Conservation (phyloP, 2,797 vertebrate genomes). For the Helicolenus hilgendorfi region DNA sequence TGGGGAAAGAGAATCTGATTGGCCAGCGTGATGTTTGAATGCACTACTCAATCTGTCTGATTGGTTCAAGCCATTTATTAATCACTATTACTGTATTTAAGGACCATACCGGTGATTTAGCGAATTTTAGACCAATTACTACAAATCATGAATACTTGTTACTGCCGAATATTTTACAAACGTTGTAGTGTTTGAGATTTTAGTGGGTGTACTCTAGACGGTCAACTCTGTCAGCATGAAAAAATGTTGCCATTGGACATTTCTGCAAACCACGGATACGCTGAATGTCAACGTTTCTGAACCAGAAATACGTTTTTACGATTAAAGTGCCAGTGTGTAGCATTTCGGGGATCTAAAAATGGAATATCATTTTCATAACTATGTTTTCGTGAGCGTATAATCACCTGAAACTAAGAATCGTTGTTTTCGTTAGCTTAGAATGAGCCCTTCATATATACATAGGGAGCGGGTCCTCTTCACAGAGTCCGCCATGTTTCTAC, state of each 20-base stretch:
- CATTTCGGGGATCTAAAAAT: no score
- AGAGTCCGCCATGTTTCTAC: no score
- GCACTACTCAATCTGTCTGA: conserved; percentile 21
- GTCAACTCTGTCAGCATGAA: not conserved
- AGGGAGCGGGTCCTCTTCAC: not conserved
- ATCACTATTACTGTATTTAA: not conserved
- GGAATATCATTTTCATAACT: no score
- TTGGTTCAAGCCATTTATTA: conserved; percentile 36
- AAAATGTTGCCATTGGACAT: not conserved
- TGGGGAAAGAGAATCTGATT: conserved; percentile 25
- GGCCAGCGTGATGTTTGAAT: conserved; percentile 31
- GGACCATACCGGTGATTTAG: conserved; percentile 40
- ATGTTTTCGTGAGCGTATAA: not conserved
- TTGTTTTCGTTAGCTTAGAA: not conserved
- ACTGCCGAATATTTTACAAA: not conserved
- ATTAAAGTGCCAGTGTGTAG: no score
- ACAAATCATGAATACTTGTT: conserved; percentile 11
- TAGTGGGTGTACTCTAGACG: not conserved
- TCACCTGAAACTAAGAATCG: not conserved
- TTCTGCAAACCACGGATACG: not conserved
- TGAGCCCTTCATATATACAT: not conserved
- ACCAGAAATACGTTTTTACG: not conserved
- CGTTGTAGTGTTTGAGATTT: not conserved
- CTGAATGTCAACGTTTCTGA: not conserved
- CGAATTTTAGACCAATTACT: not conserved